These are phyloP conservation scores for Rhinatrema bivittatum DNA, from an alignment of 2,797 vertebrate genomes.

Conservation along the genomic window DNA sequence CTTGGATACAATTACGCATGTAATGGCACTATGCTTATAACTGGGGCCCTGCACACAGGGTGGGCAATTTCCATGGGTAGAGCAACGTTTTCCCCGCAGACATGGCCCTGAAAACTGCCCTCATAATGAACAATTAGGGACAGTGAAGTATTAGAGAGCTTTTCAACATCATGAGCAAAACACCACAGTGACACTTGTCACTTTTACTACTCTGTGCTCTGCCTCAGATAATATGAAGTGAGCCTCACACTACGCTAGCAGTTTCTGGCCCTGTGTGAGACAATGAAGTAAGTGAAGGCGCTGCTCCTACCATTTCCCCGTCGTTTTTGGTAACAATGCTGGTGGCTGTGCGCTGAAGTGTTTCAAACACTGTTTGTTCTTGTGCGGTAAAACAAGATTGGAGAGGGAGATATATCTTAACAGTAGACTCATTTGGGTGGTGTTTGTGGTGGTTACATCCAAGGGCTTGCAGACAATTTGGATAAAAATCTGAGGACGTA, in stretches of 20 bases:
- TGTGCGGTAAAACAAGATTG: constrained; percentile 9
- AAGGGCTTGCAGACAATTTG: background rate
- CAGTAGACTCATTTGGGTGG: background rate
- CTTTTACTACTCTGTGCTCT: background rate
- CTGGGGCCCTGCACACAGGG: no score
- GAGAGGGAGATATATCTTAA: background rate
- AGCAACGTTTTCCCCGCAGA: no score
- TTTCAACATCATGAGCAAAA: no score
- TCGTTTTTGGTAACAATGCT: background rate
- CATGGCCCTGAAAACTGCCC: no score
- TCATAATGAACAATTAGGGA: no score
- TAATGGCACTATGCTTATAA: no score
- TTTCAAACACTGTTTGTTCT: constrained; percentile 10
- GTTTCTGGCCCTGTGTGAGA: no score
- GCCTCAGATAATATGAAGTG: background rate
- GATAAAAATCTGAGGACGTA: constrained; percentile 4
- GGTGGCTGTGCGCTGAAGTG: background rate
- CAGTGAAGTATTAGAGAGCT: no score
- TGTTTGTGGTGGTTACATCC: background rate
- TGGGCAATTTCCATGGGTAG: no score
- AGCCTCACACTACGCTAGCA: fast-evolving
- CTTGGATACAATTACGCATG: no score
- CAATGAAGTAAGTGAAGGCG: background rate
- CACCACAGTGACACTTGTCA: no score
- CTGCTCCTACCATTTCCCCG: background rate